Evolutionary conservation across 2,888 invertebrate species (phyloP).

Genomic region (Odontomyia ornata): DNA sequence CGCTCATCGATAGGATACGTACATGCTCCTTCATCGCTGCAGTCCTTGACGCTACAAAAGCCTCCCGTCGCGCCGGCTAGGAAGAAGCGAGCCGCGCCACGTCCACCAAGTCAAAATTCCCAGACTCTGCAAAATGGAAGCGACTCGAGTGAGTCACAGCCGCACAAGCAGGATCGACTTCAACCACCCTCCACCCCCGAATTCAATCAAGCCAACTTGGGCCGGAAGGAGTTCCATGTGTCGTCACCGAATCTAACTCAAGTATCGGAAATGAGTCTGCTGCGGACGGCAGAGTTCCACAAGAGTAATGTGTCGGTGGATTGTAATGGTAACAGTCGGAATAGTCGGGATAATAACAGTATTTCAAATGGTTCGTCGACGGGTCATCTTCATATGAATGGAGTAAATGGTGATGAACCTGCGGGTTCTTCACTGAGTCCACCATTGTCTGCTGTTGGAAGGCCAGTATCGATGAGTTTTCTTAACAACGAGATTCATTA

Average conservation of each 20-base stretch:
- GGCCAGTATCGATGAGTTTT: slow-evolving; percentile 50
- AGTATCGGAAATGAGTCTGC: slow-evolving; percentile 45
- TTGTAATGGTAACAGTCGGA: slow-evolving; percentile 58
- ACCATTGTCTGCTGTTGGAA: slow-evolving; percentile 35
- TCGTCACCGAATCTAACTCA: slow-evolving; percentile 60
- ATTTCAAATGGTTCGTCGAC: slow-evolving; percentile 37
- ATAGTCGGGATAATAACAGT: slow-evolving; percentile 51
- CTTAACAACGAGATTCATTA: slow-evolving; percentile 48
- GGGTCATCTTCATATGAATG: slow-evolving; percentile 42
- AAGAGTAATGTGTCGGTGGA: slow-evolving; percentile 55
- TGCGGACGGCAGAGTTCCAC: slow-evolving; percentile 49
- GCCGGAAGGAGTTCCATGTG: slow-evolving; percentile 59
- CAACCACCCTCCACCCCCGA: neutral
- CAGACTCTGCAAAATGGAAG: slow-evolving; percentile 53
- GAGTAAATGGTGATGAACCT: neutral
- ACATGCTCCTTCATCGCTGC: slow-evolving; percentile 49
- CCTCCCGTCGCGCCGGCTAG: slow-evolving; percentile 57
- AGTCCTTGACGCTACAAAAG: neutral
- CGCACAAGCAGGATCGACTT: neutral
- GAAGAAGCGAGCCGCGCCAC: slow-evolving; percentile 62
- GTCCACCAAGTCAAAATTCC: slow-evolving; percentile 61
- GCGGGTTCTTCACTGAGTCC: slow-evolving; percentile 1
- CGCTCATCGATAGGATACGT: slow-evolving; percentile 56
- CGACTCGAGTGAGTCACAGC: slow-evolving; percentile 12
- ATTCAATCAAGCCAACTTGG: slow-evolving; percentile 48